Conservation (phyloP, 2,113 vertebrate species). For the Cynoglossus semilaevis region DNA sequence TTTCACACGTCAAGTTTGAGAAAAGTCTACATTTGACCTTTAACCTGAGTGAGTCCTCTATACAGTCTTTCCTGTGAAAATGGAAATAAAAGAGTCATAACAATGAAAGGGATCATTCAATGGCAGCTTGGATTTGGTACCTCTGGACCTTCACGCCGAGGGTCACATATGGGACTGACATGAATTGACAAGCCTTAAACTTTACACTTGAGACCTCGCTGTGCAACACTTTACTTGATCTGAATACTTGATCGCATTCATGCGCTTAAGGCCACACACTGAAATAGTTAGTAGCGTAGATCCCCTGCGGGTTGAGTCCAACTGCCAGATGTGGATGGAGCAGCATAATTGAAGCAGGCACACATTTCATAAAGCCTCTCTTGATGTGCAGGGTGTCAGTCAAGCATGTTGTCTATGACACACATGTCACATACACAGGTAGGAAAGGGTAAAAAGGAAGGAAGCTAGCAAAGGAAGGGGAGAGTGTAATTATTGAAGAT, state of each 20-base stretch:
- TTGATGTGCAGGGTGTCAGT: conserved; percentile 66
- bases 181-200: conserved; percentile 53
- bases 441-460: conserved; percentile 42
- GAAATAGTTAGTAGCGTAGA: conserved; percentile 52
- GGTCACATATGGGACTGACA: conserved; percentile 60
- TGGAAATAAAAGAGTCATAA: conserved; percentile 37
- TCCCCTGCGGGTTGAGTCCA: conserved; percentile 54
- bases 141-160: conserved; percentile 51
- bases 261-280: conserved; percentile 46
- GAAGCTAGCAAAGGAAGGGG: conserved; percentile 51
- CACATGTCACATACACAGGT: conserved; percentile 24
- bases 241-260: conserved; percentile 64
- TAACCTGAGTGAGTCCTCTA: conserved; percentile 2
- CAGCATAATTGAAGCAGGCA: conserved; percentile 56
- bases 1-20: too few relatives aligned
- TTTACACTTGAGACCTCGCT: conserved; percentile 54
- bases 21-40: background rate
- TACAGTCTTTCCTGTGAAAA: conserved; percentile 24
- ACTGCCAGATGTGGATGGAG: conserved; percentile 49
- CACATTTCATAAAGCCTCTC: conserved; percentile 60
- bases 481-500: conserved; percentile 71
- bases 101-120: conserved; percentile 34
- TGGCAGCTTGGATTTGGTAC: conserved; percentile 46
- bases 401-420: conserved; percentile 38
- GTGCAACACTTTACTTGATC: conserved; percentile 49